These are phyloP conservation scores for Saccostrea cuccullata DNA, from an alignment of 1,140 invertebrate genomes.

Conservation along the genomic window DNA sequence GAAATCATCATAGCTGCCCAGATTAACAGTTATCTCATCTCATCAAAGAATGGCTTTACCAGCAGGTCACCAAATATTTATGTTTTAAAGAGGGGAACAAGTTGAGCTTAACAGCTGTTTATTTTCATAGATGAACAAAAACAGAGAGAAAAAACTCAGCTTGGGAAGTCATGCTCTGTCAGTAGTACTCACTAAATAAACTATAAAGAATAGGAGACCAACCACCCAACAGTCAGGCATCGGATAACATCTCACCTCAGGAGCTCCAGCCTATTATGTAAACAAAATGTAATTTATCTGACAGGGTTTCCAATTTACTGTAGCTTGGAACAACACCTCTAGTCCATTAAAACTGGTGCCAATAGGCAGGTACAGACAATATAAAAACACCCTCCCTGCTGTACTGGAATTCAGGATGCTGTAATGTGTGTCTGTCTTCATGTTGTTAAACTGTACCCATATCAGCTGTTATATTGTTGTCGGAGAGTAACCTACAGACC, in stretches of 20 bases:
- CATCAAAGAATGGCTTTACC: background rate
- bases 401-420: background rate
- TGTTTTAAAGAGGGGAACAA: background rate
- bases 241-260: conserved; percentile 25
- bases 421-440: background rate
- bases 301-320: conserved; percentile 4
- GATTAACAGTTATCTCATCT: background rate
- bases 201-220: background rate
- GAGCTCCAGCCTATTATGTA: background rate
- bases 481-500: no score
- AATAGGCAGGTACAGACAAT: background rate
- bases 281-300: conserved; percentile 28
- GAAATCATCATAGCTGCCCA: background rate
- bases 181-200: background rate
- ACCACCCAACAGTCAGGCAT: background rate
- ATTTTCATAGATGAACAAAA: conserved; percentile 1
- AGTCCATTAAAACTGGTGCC: conserved; percentile 14
- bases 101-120: conserved; percentile 11
- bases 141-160: background rate
- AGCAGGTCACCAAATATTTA: conserved; percentile 11
- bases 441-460: no score
- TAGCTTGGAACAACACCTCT: background rate
- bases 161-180: background rate
- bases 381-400: background rate
- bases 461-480: no score